Base-by-base conservation (phyloP, 2,888 invertebrate genomes). In the Tiphia femorata region DNA sequence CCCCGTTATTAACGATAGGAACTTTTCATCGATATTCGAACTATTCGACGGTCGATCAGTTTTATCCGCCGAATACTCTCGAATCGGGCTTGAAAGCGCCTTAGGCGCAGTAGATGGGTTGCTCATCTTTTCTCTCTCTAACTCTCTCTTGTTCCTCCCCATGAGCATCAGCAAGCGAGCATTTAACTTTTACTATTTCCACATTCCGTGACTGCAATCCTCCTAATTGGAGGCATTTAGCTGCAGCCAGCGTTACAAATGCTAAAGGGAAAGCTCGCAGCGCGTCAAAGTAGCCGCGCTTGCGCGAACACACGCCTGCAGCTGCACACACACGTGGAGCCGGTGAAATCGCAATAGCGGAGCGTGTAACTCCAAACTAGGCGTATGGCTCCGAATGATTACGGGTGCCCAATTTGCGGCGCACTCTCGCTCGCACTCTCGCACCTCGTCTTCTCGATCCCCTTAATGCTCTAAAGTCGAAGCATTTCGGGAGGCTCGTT, bases 181-280 rank as follows among this genome's bases (percentile, higher is more conserved):
- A 20, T 44, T 56, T 55, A 51, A 58, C 61, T 47, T 51, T 61
- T 50, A 64, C 51, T 49, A 42, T 51, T 44, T 30, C 50, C 49
- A 38, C 48, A 58, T 49, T 59, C 52, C 52, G 42, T 50, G 51
- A 57, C 49, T 54, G 51, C 49, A 54, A 57, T 55, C 49, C 52
- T 49, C 54, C 53, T 64, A 71, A 71, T 67, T 64, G 62, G 56
- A 52, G 50, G 61, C 60, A 61, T 64, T 68, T 68, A 61, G 58
- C 53, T 58, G 53, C 48, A 51, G 60, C 48, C 41, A 35, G n/a
- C 54, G 43, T 27, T 48, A 48, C 53, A 55, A 54, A 55, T 40
- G 50, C 35, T 41, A 52, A 41, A 51, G 47, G 53, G 27, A 38
- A 21, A 25, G 35, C 37, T 25, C 25, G 29, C 38, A n/a, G n/a